phyloP scores from a whole-genome alignment of 2,888 invertebrate genomes.

The Metellina segmentata region DNA sequence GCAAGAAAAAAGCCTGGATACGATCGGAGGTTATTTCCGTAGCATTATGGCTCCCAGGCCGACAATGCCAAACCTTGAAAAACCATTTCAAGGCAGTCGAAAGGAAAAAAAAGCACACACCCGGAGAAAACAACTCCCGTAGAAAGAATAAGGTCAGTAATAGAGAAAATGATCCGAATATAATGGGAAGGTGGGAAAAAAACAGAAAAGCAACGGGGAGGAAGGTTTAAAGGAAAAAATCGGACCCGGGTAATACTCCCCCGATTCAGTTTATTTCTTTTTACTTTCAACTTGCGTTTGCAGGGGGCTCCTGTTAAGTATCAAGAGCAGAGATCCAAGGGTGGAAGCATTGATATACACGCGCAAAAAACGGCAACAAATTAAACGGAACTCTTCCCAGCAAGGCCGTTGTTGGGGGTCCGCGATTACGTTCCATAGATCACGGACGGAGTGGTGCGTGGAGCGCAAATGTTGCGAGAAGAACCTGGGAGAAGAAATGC shows the following conservation, averaged over 20 bases:
- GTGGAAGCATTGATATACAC: constrained; percentile 1
- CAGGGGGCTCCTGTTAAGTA: constrained; percentile 25
- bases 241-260: constrained; percentile 39
- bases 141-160: constrained; percentile 72
- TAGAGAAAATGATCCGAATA: constrained; percentile 75
- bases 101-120: constrained; percentile 30
- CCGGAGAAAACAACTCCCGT: constrained; percentile 58
- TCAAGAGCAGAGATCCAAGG: constrained; percentile 22
- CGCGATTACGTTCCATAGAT: constrained; percentile 48
- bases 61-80: constrained; percentile 60
- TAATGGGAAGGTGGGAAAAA: constrained; percentile 56
- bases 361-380: constrained; percentile 53
- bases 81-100: constrained; percentile 36
- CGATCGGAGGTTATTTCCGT: constrained; percentile 66
- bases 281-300: background rate
- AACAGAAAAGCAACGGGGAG: constrained; percentile 34
- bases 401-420: background rate
- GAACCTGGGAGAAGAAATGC: constrained; percentile 25
- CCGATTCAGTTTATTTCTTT: constrained; percentile 1
- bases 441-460: constrained; percentile 47
- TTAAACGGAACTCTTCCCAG: constrained; percentile 40
- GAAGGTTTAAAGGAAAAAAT: constrained; percentile 57
- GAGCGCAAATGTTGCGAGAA: constrained; percentile 60
- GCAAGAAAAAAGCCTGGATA: constrained; percentile 30
- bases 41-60: constrained; percentile 71